Evolutionary conservation across 2,113 vertebrate genomes (phyloP).

Genomic region (Gymnarchus niloticus): DNA sequence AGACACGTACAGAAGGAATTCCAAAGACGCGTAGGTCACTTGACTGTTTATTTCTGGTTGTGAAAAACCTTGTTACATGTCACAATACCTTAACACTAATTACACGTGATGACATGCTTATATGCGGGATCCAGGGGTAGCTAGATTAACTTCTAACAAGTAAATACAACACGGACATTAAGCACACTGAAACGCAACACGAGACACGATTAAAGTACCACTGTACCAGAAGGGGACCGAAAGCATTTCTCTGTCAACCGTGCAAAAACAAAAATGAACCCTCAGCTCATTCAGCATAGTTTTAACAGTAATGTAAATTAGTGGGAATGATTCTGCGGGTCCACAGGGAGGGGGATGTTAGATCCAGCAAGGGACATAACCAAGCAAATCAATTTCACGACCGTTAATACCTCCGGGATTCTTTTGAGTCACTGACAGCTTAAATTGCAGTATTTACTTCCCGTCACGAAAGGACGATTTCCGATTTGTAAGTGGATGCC

Average conservation of each 20-base stretch:
- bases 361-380: neutral
- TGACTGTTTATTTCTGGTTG: slow-evolving; percentile 33
- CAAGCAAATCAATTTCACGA: neutral
- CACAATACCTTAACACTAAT: slow-evolving; percentile 44
- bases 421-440: neutral
- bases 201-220: slow-evolving; percentile 30
- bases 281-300: slow-evolving; percentile 12
- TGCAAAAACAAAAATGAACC: neutral
- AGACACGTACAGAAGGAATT: slow-evolving; percentile 41
- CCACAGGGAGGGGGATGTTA: neutral
- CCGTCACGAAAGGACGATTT: neutral
- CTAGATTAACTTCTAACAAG: slow-evolving; percentile 37
- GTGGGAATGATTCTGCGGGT: neutral
- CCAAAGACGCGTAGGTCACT: slow-evolving; percentile 31
- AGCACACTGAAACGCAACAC: slow-evolving; percentile 39
- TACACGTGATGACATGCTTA: slow-evolving; percentile 60
- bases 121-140: slow-evolving; percentile 43
- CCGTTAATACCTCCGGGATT: neutral
- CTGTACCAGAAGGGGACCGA: slow-evolving; percentile 30
- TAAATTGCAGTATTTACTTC: neutral
- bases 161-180: slow-evolving; percentile 43
- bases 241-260: slow-evolving; percentile 18
- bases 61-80: slow-evolving; percentile 60
- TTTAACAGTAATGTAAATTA: neutral
- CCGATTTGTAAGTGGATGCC: neutral